These are phyloP conservation scores for Lydus trimaculatus DNA, from an alignment of 2,888 invertebrate species.

Conservation along the genomic window DNA sequence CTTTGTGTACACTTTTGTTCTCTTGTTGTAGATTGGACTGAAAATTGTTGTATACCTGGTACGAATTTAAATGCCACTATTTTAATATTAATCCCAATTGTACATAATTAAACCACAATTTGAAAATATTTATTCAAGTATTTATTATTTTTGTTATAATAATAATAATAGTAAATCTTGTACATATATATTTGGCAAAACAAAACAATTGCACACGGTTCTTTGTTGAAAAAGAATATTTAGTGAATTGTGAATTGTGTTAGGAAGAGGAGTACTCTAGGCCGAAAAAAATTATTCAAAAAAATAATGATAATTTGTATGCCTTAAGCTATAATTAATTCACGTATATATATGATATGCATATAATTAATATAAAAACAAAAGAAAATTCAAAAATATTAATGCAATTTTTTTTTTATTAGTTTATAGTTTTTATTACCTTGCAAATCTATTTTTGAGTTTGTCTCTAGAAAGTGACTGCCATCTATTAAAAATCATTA, in stretches of 20 bases:
- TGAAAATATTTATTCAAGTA: background rate
- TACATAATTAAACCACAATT: background rate
- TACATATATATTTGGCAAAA: background rate
- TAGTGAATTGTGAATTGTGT: background rate
- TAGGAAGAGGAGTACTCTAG: background rate
- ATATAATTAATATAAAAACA: background rate
- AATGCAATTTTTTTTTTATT: background rate
- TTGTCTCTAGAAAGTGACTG: background rate
- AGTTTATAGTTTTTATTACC: background rate
- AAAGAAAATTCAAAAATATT: too few relatives aligned
- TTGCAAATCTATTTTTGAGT: background rate
- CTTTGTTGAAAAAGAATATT: background rate
- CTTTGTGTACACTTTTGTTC: background rate
- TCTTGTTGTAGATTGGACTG: background rate
- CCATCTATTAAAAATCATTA: background rate
- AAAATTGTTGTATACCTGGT: background rate
- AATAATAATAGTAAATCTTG: background rate
- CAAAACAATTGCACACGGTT: background rate
- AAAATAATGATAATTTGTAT: background rate
- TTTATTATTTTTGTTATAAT: constrained; percentile 4
- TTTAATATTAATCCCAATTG: background rate
- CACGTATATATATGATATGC: too few relatives aligned
- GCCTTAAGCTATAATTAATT: background rate
- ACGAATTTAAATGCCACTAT: background rate
- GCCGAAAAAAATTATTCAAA: background rate